Conservation (phyloP, 2,888 invertebrate species). For the Escarpia spicata region DNA sequence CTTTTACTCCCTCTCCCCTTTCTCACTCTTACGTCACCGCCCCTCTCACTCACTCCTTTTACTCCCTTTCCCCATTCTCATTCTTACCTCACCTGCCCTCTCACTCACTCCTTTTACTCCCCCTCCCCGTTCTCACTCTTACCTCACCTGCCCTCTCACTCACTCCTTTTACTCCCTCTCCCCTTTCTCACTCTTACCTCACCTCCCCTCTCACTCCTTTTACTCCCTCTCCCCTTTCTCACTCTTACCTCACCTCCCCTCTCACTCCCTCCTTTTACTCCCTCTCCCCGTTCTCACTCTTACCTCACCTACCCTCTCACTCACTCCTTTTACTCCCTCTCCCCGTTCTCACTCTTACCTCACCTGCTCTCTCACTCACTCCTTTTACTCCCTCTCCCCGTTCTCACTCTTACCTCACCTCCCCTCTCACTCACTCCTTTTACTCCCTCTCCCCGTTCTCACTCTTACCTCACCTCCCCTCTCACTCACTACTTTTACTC, state of each 20-base stretch:
- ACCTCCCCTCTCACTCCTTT: slow-evolving; percentile 19
- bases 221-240: slow-evolving; percentile 23
- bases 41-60: background rate
- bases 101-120: background rate
- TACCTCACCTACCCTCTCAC: slow-evolving; percentile 18
- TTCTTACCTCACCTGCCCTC: slow-evolving; percentile 22
- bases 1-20: slow-evolving; percentile 23
- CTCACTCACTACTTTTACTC: background rate
- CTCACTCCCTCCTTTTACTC: background rate
- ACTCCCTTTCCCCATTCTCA: slow-evolving; percentile 24
- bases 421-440: background rate
- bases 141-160: slow-evolving; percentile 18
- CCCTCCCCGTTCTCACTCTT: slow-evolving; percentile 26
- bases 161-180: slow-evolving; percentile 13
- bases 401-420: slow-evolving; percentile 25
- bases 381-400: slow-evolving; percentile 18
- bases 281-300: slow-evolving; percentile 27
- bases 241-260: slow-evolving; percentile 24
- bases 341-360: slow-evolving; percentile 25
- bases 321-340: background rate
- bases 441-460: slow-evolving; percentile 23
- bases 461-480: slow-evolving; percentile 24
- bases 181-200: slow-evolving; percentile 24
- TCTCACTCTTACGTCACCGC: slow-evolving; percentile 23
- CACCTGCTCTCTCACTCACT: slow-evolving; percentile 6